These are phyloP conservation scores for Botia almorhae DNA, from an alignment of 2,797 vertebrate genomes.

Conservation along the genomic window DNA sequence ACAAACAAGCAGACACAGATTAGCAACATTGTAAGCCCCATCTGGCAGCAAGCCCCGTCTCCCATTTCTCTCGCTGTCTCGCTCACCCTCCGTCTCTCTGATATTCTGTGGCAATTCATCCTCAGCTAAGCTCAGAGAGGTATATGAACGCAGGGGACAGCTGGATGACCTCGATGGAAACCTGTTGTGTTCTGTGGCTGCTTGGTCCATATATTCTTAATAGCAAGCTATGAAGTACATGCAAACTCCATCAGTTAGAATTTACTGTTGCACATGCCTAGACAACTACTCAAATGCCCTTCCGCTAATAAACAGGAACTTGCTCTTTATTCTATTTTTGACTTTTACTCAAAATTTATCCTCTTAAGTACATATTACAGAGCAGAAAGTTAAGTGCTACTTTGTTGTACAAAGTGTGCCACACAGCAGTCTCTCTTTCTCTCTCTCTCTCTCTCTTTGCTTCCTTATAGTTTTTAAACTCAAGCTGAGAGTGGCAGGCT, in stretches of 20 bases:
- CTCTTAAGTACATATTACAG: constrained; percentile 50
- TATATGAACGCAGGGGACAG: constrained; percentile 14
- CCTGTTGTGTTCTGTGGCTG: constrained; percentile 42
- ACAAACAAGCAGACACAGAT: constrained; percentile 67
- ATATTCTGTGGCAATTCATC: constrained; percentile 52
- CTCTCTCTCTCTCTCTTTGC: constrained; percentile 1
- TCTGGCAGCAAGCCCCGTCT: constrained; percentile 48
- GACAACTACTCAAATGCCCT: not conserved
- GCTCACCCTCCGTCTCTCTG: constrained; percentile 27
- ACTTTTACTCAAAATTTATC: constrained; percentile 34
- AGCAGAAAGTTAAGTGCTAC: constrained; percentile 50
- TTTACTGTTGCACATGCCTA: not conserved
- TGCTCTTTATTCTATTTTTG: constrained; percentile 27
- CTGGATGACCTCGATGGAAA: constrained; percentile 20
- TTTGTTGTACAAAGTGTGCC: constrained; percentile 47
- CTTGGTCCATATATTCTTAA: constrained; percentile 25
- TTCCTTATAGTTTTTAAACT: constrained; percentile 60
- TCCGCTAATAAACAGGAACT: not conserved
- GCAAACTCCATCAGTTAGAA: constrained; percentile 1
- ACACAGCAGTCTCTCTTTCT: constrained; percentile 30
- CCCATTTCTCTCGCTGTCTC: constrained; percentile 23
- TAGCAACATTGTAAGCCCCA: constrained; percentile 62
- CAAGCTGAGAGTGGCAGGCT: constrained; percentile 57
- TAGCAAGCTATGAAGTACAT: constrained; percentile 21
- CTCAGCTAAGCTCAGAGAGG: constrained; percentile 48